Evolutionary conservation across 2,888 invertebrate species (phyloP), one percentile per base, ranked within the genome.

Genomic region (Molanna angustata): DNA sequence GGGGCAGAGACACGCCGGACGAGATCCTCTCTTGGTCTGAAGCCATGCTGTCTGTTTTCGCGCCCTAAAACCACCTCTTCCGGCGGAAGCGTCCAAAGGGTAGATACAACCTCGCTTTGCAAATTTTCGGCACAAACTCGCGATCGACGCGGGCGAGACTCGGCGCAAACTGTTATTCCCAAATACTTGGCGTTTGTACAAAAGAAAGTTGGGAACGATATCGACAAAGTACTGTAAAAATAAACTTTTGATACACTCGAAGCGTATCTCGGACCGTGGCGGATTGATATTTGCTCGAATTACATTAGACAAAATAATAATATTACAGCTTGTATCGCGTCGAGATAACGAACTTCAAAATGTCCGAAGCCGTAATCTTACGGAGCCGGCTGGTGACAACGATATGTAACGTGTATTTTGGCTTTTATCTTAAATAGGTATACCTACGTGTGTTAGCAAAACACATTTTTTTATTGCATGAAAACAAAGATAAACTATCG

Each of bases 1-100:
- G 80, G 2, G 87, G 86, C 57, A 86, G 69, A 42, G 82, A 79
- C 60, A 85, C 78, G 62, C 82, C 84, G 64, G 82, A 55, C 14
- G 43, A 79, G 60, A 78, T 78, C 60, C 82, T 66, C 66, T 81
- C 79, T 44, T 82, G 77, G 64, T 81, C 80, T 22, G 51, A 51
- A 1, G 48, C 48, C 54, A 54, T 54, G 17, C 21, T 37, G 47
- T 7, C 17, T 17, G 6, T 20, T 46, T 18, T 21, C 37, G 32
- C 35, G 40, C 19, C 6, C 18, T n/a, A n/a, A 7, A 13, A 7
- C 11, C 18, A 18, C 9, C 6, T 3, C 6, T 40, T 40, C 17
- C 19, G 40, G 6, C 11, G 40, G 9, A 40, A 39, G 4, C 13
- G 11, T 3, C 11, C n/a, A 11, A 4, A n/a, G 32, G 9, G 4